These are phyloP conservation scores for Drosophila diplacantha DNA, from an alignment of 2,888 invertebrate genomes.

Conservation along the genomic window DNA sequence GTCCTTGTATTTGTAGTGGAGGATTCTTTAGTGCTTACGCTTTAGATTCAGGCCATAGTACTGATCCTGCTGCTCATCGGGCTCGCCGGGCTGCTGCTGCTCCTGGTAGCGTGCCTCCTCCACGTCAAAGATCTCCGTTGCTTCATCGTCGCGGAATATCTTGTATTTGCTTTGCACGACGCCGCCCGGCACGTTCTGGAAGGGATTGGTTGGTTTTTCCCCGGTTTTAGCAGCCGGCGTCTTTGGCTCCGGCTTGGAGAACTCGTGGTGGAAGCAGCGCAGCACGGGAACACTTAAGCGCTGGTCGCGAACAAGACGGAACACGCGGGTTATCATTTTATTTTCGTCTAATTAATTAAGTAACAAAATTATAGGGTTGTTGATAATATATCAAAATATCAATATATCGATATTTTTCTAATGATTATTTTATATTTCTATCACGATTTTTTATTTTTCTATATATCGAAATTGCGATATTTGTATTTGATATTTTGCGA, in stretches of 20 bases:
- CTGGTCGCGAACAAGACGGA: constrained; percentile 63
- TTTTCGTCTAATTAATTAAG: constrained; percentile 34
- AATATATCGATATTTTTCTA: no score
- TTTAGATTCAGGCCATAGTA: constrained; percentile 80
- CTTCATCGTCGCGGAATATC: constrained; percentile 84
- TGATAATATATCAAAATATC: no score
- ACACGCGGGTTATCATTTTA: constrained; percentile 64
- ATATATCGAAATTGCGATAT: no score
- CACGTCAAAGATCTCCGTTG: constrained; percentile 84
- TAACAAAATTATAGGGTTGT: constrained; percentile 23
- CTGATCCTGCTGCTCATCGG: constrained; percentile 47
- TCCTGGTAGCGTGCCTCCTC: constrained; percentile 81
- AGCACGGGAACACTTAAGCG: constrained; percentile 63
- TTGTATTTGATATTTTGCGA: no score
- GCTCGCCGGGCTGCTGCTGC: constrained; percentile 30
- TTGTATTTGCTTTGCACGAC: constrained; percentile 81
- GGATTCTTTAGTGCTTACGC: constrained; percentile 73
- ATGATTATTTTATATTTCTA: no score
- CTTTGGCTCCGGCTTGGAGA: constrained; percentile 58
- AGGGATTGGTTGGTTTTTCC: constrained; percentile 1
- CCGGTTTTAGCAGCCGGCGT: constrained; percentile 1
- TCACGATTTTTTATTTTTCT: no score
- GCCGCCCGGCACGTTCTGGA: constrained; percentile 76
- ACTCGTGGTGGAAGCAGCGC: constrained; percentile 74
- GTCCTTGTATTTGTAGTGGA: rapidly evolving